These are phyloP conservation scores for Corbicula japonica DNA, from an alignment of 2,888 invertebrate genomes.

Conservation along the genomic window DNA sequence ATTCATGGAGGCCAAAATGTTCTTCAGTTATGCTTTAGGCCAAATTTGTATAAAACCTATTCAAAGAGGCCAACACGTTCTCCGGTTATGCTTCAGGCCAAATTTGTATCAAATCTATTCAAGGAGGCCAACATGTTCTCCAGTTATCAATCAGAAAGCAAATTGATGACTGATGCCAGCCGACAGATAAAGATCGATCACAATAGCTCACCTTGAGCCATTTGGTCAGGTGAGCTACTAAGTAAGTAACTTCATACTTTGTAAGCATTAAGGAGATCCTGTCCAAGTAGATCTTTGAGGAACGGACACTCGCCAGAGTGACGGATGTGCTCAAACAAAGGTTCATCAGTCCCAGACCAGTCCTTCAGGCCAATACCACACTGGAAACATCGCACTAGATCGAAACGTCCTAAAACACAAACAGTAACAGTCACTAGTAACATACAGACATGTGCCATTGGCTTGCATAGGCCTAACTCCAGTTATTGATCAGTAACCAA, in stretches of 20 bases:
- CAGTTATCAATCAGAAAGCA: background rate
- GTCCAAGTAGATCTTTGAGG: conserved; percentile 41
- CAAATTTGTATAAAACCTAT: background rate
- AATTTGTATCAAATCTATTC: background rate
- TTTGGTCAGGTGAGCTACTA: background rate
- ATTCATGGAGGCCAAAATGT: too few relatives aligned
- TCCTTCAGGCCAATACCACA: conserved; percentile 65
- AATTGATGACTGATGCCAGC: background rate
- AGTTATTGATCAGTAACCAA: background rate
- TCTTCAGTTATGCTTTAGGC: too few relatives aligned
- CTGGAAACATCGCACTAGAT: conserved; percentile 62
- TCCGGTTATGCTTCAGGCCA: background rate
- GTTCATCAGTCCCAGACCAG: conserved; percentile 48
- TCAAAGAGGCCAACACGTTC: background rate
- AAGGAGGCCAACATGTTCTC: background rate
- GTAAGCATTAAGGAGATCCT: conserved; percentile 51
- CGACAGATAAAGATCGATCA: background rate
- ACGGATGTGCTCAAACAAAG: conserved; percentile 59
- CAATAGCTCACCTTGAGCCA: background rate
- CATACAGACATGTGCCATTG: background rate
- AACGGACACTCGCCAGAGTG: conserved; percentile 56
- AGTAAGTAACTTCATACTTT: conserved; percentile 29
- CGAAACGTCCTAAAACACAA: conserved; percentile 40
- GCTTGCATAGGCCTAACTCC: background rate
- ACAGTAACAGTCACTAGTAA: background rate